phyloP scores from a whole-genome alignment of 2,888 invertebrate genomes.

The Belgica antarctica region DNA sequence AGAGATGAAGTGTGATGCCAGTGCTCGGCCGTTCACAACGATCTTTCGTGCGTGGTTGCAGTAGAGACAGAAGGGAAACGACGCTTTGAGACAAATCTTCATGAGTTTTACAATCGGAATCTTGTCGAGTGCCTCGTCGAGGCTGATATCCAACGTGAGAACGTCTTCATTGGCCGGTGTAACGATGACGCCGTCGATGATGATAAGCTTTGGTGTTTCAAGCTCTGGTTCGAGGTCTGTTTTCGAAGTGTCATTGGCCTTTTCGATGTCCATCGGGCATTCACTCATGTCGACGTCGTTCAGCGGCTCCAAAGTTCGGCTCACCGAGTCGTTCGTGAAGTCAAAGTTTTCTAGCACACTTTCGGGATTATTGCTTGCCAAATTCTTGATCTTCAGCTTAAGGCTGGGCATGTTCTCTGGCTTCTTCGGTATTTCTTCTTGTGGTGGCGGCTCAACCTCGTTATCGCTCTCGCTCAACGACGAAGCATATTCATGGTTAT shows the following conservation, averaged over 20 bases:
- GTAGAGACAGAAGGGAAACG: conserved; percentile 72
- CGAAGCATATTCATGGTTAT: conserved; percentile 5
- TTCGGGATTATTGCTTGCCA: conserved; percentile 49
- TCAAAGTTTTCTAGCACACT: conserved; percentile 50
- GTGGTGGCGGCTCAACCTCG: conserved; percentile 43
- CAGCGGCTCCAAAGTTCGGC: neutral
- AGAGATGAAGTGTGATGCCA: conserved; percentile 74
- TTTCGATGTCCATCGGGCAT: conserved; percentile 33
- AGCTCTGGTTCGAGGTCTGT: conserved; percentile 37
- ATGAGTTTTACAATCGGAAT: conserved; percentile 69
- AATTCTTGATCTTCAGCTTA: conserved; percentile 49
- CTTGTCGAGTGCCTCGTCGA: conserved; percentile 73
- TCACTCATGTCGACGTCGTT: conserved; percentile 46
- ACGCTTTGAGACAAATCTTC: conserved; percentile 69
- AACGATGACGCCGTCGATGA: conserved; percentile 33
- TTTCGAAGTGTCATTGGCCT: conserved; percentile 29
- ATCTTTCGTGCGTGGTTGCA: conserved; percentile 84
- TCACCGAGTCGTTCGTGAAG: conserved; percentile 42
- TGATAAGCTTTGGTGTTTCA: conserved; percentile 31
- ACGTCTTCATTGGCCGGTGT: conserved; percentile 59
- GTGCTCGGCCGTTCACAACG: conserved; percentile 77
- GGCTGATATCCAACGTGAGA: conserved; percentile 66
- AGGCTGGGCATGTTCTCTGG: conserved; percentile 35
- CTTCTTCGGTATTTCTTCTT: conserved; percentile 38
- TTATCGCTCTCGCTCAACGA: conserved; percentile 38